Conservation (phyloP, 2,888 invertebrate genomes). For the Piscicola geometra region DNA sequence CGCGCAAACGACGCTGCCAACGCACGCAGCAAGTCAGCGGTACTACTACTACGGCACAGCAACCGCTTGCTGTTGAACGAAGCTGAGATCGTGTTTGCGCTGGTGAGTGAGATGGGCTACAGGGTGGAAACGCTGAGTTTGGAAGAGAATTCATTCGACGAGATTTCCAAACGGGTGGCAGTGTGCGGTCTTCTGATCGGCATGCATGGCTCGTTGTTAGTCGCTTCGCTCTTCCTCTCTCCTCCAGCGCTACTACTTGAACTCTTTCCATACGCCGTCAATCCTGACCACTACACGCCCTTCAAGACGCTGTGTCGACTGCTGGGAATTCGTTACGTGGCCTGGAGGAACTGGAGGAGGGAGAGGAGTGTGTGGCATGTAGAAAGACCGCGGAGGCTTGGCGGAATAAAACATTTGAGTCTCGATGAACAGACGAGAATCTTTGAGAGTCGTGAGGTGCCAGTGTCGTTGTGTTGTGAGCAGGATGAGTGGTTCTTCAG, state of each 20-base stretch:
- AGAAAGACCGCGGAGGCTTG: slow-evolving; percentile 52
- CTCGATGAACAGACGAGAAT: slow-evolving; percentile 50
- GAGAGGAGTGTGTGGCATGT: slow-evolving; percentile 52
- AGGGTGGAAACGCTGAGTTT: slow-evolving; percentile 48
- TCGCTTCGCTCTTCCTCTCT: slow-evolving; percentile 55
- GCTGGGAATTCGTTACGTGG: slow-evolving; percentile 52
- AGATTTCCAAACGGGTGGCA: slow-evolving; percentile 48
- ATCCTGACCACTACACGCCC: slow-evolving; percentile 57
- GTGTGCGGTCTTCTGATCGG: slow-evolving; percentile 52
- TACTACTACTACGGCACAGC: slow-evolving; percentile 52
- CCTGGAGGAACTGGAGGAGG: slow-evolving; percentile 55
- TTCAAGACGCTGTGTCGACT: slow-evolving; percentile 55
- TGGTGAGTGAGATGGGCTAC: slow-evolving; percentile 46
- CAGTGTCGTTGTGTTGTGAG: slow-evolving; percentile 57
- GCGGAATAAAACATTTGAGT: slow-evolving; percentile 56
- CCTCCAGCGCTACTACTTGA: slow-evolving; percentile 56
- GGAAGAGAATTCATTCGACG: slow-evolving; percentile 48
- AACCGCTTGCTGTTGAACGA: slow-evolving; percentile 58
- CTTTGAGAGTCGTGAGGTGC: slow-evolving; percentile 49
- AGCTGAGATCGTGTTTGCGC: slow-evolving; percentile 50
- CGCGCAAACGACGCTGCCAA: too few species aligned
- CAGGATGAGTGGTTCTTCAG: slow-evolving; percentile 59
- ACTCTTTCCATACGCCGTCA: slow-evolving; percentile 59
- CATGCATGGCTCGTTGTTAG: slow-evolving; percentile 58
- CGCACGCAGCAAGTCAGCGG: slow-evolving; percentile 33